Conservation (phyloP, 2,113 vertebrate species). For the Cyanistes caeruleus region DNA sequence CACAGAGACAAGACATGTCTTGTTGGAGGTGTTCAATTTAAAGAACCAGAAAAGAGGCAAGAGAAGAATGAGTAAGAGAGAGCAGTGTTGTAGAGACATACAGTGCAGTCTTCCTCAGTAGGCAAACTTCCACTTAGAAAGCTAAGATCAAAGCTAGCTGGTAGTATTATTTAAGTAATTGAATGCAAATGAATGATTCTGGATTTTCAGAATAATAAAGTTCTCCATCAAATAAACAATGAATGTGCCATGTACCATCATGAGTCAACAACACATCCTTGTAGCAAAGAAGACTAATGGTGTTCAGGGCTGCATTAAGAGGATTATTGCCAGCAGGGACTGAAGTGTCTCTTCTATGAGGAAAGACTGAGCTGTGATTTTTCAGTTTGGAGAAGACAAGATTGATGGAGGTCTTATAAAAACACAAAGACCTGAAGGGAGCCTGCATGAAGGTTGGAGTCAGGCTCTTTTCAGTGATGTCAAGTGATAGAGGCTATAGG, state of each 20-base stretch:
- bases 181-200: not conserved
- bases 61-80: not conserved
- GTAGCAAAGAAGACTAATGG: not conserved
- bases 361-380: not conserved
- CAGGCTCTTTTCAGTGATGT: not conserved
- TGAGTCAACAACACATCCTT: not conserved
- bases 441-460: not conserved
- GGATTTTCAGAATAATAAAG: not conserved
- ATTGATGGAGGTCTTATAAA: not conserved
- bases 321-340: not conserved
- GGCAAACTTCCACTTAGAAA: not conserved
- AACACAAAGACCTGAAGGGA: not conserved
- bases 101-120: not conserved
- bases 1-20: accelerated
- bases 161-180: not conserved
- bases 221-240: not conserved
- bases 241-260: not conserved
- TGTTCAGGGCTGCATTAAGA: not conserved
- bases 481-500: not conserved
- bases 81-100: not conserved
- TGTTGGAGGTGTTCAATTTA: not conserved
- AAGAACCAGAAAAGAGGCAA: not conserved
- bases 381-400: not conserved
- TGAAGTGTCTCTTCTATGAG: not conserved
- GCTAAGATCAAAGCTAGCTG: not conserved